Evolutionary conservation across 1,140 invertebrate genomes (phyloP).

Genomic region (Lepidotrigona ventralis): DNA sequence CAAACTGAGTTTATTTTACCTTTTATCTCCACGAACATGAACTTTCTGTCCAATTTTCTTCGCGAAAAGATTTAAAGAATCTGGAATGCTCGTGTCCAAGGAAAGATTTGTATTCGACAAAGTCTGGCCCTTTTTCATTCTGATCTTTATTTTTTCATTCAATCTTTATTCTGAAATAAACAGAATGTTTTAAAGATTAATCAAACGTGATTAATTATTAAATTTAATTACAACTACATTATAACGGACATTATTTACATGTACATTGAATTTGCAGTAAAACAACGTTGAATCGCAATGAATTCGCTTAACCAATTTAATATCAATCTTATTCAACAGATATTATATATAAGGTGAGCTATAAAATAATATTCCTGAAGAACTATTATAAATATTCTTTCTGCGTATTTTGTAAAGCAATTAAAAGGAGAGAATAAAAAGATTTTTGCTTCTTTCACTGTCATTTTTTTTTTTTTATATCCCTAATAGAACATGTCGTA

Average conservation of each 20-base stretch:
- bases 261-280: not conserved
- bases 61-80: slow-evolving; percentile 8
- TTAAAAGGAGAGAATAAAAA: not conserved
- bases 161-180: slow-evolving; percentile 16
- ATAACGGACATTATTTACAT: not conserved
- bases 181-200: not conserved
- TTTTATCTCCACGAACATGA: not conserved
- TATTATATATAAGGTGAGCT: not conserved
- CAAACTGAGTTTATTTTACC: not conserved
- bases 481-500: not conserved
- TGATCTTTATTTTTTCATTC: too few species aligned
- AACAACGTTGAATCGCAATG: not conserved
- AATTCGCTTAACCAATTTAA: not conserved
- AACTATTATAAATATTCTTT: not conserved
- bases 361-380: not conserved
- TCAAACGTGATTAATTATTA: not conserved
- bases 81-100: not conserved
- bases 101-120: not conserved
- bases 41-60: not conserved
- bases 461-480: not conserved
- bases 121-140: slow-evolving; percentile 15
- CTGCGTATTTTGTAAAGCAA: not conserved
- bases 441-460: not conserved
- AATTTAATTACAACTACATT: not conserved
- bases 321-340: not conserved